These are phyloP conservation scores for Otolemur garnettii DNA, from an alignment of 2,113 vertebrate species.

Conservation along the genomic window DNA sequence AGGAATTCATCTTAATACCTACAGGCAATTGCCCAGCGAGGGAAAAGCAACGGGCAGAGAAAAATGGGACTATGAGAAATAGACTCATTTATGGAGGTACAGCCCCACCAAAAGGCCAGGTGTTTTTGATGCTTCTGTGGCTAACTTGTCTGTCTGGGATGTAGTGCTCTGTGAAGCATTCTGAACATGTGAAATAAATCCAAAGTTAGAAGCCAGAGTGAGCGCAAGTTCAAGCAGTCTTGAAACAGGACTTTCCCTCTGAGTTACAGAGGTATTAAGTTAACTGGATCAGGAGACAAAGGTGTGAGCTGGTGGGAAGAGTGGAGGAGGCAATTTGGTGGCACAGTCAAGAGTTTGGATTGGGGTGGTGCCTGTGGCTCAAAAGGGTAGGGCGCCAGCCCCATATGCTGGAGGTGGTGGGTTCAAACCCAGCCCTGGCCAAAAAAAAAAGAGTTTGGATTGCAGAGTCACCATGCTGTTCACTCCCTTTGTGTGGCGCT, in stretches of 20 bases:
- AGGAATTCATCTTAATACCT: conserved; percentile 42
- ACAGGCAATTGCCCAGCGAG: neutral
- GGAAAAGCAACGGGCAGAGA: conserved; percentile 40
- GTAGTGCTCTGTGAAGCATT: neutral
- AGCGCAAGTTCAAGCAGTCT: neutral
- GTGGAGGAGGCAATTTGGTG: fast-evolving
- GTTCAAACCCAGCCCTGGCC: no score
- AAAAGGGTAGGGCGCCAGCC: no score
- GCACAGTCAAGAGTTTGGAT: neutral
- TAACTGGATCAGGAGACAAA: neutral
- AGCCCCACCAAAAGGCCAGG: neutral
- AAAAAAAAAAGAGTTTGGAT: neutral
- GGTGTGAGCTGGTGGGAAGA: neutral
- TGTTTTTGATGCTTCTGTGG: neutral
- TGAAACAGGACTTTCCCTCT: neutral
- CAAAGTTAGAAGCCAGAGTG: conserved; percentile 20
- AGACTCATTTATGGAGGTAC: neutral
- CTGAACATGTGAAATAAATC: neutral
- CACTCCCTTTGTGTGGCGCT: neutral
- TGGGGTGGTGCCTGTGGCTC: no score
- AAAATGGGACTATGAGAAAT: neutral
- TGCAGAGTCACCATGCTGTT: neutral
- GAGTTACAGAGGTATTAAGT: neutral
- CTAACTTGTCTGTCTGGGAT: neutral
- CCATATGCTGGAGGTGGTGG: no score